phyloP scores from a whole-genome alignment of 2,888 invertebrate genomes.

The Mantis religiosa region DNA sequence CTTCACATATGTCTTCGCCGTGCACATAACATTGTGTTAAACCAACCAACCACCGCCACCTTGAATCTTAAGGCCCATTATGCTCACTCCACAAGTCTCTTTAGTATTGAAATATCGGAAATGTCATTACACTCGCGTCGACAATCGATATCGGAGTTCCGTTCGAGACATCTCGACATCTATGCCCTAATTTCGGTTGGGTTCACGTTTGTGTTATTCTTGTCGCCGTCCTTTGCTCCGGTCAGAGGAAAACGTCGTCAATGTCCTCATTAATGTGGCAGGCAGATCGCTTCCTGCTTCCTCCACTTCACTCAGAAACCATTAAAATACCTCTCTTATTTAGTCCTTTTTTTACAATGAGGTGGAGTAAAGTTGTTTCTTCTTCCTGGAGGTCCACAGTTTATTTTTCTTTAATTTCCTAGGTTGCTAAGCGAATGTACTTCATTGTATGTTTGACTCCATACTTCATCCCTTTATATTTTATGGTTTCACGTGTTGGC shows the following conservation, averaged over 20 bases:
- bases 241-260: neutral
- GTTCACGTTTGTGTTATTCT: neutral
- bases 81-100: conserved; percentile 8
- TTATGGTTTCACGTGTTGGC: too few relatives aligned
- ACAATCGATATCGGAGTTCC: conserved; percentile 25
- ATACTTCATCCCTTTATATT: too few relatives aligned
- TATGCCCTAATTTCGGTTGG: conserved; percentile 10
- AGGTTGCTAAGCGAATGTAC: too few relatives aligned
- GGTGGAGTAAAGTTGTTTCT: too few relatives aligned
- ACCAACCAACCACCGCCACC: too few relatives aligned
- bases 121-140: conserved; percentile 26
- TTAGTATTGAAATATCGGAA: conserved; percentile 30
- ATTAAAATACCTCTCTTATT: neutral
- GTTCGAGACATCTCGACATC: neutral
- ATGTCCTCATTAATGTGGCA: conserved; percentile 2
- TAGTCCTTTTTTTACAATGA: neutral
- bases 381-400: too few relatives aligned
- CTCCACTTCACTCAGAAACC: neutral
- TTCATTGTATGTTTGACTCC: too few relatives aligned
- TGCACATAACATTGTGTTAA: neutral
- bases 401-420: too few relatives aligned
- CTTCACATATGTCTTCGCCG: neutral
- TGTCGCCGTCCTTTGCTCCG: neutral
- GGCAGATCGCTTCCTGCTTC: neutral
- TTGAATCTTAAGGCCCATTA: neutral